Conservation (phyloP, 2,797 vertebrate species). For the Rousettus madagascariensis region DNA sequence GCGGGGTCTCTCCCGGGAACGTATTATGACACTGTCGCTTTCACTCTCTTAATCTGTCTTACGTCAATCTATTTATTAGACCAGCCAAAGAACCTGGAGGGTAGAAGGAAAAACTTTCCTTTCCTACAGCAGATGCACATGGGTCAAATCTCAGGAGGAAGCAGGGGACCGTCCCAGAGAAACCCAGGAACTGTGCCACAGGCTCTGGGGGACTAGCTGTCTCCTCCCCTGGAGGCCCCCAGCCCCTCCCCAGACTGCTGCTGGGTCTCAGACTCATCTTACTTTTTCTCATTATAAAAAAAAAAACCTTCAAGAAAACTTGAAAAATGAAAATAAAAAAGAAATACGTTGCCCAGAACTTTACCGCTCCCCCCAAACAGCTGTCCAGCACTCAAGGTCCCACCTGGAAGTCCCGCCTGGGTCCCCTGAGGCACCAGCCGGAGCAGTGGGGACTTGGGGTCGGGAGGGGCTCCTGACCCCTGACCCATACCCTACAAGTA, state of each 20-base stretch:
- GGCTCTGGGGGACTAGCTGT: accelerated
- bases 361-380: not conserved
- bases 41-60: not conserved
- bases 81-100: not conserved
- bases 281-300: not conserved
- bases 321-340: not conserved
- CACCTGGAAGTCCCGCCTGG: not conserved
- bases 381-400: not conserved
- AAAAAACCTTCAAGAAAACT: not conserved
- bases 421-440: not conserved
- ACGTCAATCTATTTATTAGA: accelerated
- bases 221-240: not conserved
- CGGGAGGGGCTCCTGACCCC: not conserved
- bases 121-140: accelerated
- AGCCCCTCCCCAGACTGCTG: accelerated
- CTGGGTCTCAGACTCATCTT: not conserved
- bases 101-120: too few species aligned
- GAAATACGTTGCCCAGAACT: not conserved
- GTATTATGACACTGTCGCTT: accelerated
- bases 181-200: accelerated
- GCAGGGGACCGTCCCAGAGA: accelerated
- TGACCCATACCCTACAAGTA: too few species aligned
- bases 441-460: not conserved
- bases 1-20: not conserved
- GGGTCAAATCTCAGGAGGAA: not conserved